Conservation (phyloP, 1,140 invertebrate genomes). For the Saccostrea echinata region DNA sequence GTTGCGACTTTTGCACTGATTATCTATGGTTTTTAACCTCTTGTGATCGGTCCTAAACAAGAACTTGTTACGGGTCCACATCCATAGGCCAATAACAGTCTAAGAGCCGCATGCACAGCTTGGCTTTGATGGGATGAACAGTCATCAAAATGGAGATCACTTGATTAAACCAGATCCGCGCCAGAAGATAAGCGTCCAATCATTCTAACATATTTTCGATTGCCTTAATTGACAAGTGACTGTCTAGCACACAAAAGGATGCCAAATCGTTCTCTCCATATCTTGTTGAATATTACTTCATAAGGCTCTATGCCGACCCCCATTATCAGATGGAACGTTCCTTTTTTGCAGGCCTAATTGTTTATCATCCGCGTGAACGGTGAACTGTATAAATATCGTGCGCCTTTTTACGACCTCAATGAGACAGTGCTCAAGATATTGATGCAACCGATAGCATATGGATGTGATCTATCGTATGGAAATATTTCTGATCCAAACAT, state of each 20-base stretch:
- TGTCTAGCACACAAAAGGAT: conserved; percentile 36
- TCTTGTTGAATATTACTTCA: conserved; percentile 37
- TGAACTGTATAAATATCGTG: conserved; percentile 29
- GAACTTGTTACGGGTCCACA: conserved; percentile 19
- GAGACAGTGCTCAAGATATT: conserved; percentile 22
- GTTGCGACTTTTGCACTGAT: conserved; percentile 36
- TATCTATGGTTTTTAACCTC: conserved; percentile 28
- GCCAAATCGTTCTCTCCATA: conserved; percentile 24
- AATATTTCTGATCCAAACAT: conserved; percentile 35
- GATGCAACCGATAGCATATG: conserved; percentile 23
- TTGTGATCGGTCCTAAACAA: conserved; percentile 17
- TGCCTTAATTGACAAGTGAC: conserved; percentile 34
- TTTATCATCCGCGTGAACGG: conserved; percentile 22
- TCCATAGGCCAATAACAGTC: conserved; percentile 13
- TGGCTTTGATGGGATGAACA: conserved; percentile 4
- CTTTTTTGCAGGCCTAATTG: conserved; percentile 32
- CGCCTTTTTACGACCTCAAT: conserved; percentile 32
- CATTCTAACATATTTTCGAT: conserved; percentile 35
- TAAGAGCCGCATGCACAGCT: background rate
- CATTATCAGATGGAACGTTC: background rate
- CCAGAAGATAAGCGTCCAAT: conserved; percentile 28
- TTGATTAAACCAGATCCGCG: conserved; percentile 36
- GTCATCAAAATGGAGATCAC: conserved; percentile 31
- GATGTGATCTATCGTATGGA: conserved; percentile 34
- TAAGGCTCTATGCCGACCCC: conserved; percentile 2